Conservation (phyloP, 2,113 vertebrate species). For the Scytalopus superciliaris region DNA sequence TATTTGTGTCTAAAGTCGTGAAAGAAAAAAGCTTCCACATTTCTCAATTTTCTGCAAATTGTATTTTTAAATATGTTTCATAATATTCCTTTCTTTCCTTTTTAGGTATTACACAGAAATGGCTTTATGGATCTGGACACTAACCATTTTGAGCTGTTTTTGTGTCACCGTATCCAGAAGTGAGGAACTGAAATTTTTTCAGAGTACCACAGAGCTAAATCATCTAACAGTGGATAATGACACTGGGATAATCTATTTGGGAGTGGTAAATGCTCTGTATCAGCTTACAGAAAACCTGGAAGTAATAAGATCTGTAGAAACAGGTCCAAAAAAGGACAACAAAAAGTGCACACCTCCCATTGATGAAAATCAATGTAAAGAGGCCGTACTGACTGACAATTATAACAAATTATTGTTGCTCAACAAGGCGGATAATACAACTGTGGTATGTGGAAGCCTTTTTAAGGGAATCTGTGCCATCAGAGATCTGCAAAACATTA, state of each 20-base stretch:
- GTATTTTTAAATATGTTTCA: background rate
- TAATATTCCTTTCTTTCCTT: background rate
- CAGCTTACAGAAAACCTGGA: conserved; percentile 80
- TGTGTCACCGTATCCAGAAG: conserved; percentile 21
- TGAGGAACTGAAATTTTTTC: conserved; percentile 60
- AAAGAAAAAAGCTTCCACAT: background rate
- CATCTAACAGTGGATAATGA: conserved; percentile 81
- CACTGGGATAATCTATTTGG: conserved; percentile 86
- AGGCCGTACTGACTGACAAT: conserved; percentile 79
- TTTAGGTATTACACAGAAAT: conserved; percentile 67
- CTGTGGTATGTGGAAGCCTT: conserved; percentile 91
- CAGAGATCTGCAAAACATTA: conserved; percentile 80
- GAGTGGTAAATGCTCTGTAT: conserved; percentile 86
- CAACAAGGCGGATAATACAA: conserved; percentile 60
- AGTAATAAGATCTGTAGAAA: conserved; percentile 45
- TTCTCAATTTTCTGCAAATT: background rate
- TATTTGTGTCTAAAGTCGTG: background rate
- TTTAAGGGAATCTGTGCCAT: conserved; percentile 93
- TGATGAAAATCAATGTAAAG: conserved; percentile 79
- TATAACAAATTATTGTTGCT: conserved; percentile 91
- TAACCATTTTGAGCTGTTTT: conserved; percentile 62
- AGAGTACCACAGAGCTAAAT: conserved; percentile 81
- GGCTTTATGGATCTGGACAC: conserved; percentile 70
- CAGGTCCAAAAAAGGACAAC: conserved; percentile 84
- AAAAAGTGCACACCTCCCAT: conserved; percentile 91